Evolutionary conservation across 2,113 vertebrate species (phyloP).

Genomic region (Otolemur garnettii): DNA sequence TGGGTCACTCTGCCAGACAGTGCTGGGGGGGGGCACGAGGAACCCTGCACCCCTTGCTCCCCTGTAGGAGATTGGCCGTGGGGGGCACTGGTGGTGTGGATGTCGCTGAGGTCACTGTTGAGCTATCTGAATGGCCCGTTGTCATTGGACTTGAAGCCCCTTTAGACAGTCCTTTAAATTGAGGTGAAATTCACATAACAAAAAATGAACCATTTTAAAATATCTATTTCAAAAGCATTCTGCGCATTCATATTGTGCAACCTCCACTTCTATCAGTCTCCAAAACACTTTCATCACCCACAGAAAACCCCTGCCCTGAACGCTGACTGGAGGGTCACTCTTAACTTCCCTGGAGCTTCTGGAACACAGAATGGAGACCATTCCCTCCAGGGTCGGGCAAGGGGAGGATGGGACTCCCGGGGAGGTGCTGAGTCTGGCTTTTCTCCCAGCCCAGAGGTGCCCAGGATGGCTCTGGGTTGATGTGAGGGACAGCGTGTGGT

Average conservation of each 20-base stretch:
- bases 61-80: no score
- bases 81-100: rapidly evolving
- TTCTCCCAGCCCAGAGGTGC: background rate
- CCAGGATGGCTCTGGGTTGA: background rate
- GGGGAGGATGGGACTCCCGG: rapidly evolving
- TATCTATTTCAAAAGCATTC: rapidly evolving
- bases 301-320: rapidly evolving
- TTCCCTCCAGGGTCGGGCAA: no score
- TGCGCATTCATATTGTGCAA: rapidly evolving
- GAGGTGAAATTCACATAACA: background rate
- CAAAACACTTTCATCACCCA: rapidly evolving
- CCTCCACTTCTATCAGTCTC: rapidly evolving
- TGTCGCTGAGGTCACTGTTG: background rate
- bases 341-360: background rate
- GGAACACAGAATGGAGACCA: background rate
- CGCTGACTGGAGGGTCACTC: background rate
- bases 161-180: background rate
- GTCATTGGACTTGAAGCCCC: background rate
- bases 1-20: background rate
- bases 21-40: background rate
- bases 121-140: background rate
- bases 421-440: background rate
- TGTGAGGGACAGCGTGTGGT: no score
- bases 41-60: background rate
- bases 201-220: background rate